Evolutionary conservation across 2,113 vertebrate species (phyloP).

Genomic region (Gila orcuttii): DNA sequence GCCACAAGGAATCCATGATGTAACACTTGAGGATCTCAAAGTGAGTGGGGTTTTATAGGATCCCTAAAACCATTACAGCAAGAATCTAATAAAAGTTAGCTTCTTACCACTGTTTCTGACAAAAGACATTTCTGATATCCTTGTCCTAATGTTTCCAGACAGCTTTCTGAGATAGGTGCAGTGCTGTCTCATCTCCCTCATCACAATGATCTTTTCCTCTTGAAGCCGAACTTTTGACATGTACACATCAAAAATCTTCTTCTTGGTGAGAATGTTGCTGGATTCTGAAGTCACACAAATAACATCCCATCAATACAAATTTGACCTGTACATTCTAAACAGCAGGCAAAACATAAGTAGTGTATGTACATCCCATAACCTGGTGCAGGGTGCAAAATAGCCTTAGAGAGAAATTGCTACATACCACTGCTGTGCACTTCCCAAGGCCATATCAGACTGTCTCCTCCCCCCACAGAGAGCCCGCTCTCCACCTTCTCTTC

Average conservation of each 20-base stretch:
- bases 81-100: not conserved
- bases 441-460: too few relatives aligned
- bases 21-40: not conserved
- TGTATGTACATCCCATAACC: not conserved
- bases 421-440: too few relatives aligned
- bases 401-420: too few relatives aligned
- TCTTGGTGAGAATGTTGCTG: not conserved
- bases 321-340: not conserved
- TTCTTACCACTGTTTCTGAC: not conserved
- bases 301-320: not conserved
- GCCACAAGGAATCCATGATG: not conserved
- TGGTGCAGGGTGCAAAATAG: too few relatives aligned
- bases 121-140: not conserved
- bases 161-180: slow-evolving; percentile 4
- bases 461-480: too few relatives aligned
- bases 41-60: not conserved
- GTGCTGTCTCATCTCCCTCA: slow-evolving; percentile 45
- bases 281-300: slow-evolving; percentile 2
- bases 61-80: not conserved
- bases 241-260: slow-evolving; percentile 4
- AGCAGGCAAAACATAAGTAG: not conserved
- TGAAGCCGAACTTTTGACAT: slow-evolving; percentile 2
- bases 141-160: not conserved
- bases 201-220: slow-evolving; percentile 11
- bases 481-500: too few relatives aligned